A percentile compares a stretch with the other conserved stretches of the same genome.
phyloP scores from a whole-genome alignment of 1,140 invertebrate genomes.

The Drosophila kanapiae region DNA sequence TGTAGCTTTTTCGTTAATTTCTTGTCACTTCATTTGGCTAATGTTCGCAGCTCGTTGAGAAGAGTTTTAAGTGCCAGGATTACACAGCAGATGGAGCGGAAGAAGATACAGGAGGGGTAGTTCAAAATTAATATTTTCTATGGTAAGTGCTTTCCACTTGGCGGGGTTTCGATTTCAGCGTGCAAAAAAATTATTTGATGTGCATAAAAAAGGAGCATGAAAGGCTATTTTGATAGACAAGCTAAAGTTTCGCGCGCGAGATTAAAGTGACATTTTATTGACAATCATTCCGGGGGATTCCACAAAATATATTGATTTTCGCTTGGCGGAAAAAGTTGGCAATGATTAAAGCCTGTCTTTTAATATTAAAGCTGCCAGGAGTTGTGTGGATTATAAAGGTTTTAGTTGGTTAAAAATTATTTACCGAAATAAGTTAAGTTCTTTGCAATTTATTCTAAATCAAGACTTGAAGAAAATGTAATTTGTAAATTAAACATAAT shows the following conservation, averaged over 20 bases:
- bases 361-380: neutral
- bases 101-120: constrained; percentile 1
- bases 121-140: constrained; percentile 59
- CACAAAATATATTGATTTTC: constrained; percentile 5
- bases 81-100: constrained; percentile 55
- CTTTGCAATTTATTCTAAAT: neutral
- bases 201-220: constrained; percentile 24
- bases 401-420: neutral
- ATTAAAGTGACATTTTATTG: constrained; percentile 22
- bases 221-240: constrained; percentile 20
- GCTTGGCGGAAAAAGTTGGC: neutral
- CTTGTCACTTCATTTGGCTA: constrained; percentile 71
- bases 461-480: neutral
- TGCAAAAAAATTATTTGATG: constrained; percentile 23
- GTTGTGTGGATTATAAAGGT: neutral
- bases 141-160: constrained; percentile 57
- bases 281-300: neutral
- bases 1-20: constrained; percentile 37
- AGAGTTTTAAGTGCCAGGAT: constrained; percentile 54
- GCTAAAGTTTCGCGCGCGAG: constrained; percentile 17
- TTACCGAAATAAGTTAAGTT: neutral
- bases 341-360: neutral
- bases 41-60: constrained; percentile 44
- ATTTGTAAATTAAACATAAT: neutral
- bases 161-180: constrained; percentile 39